Percentiles rank a stretch among this genome's conserved stretches.
Evolutionary conservation across 2,888 invertebrate species (phyloP).

Genomic region (Chrysomela aeneicollis): DNA sequence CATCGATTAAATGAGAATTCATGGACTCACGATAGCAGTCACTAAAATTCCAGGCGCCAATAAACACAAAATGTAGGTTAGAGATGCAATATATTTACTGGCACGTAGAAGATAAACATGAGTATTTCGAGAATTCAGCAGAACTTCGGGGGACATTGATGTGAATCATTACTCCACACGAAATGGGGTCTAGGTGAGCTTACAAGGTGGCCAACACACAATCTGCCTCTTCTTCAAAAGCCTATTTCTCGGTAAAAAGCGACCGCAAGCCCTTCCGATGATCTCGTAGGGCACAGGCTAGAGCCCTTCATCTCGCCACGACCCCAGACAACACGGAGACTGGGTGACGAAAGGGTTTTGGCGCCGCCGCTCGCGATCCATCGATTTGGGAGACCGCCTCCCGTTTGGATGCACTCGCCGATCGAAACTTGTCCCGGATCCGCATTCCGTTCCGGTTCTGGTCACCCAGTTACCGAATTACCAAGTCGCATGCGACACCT

Average conservation of each 20-base stretch:
- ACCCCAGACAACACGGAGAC: constrained; percentile 57
- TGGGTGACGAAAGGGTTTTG: background rate
- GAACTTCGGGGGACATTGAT: background rate
- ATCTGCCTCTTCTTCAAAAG: no score
- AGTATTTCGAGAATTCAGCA: background rate
- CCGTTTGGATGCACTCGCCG: constrained; percentile 23
- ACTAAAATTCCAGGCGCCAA: no score
- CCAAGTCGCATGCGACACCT: background rate
- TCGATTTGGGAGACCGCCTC: constrained; percentile 27
- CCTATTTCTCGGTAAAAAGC: no score
- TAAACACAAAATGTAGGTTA: no score
- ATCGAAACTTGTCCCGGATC: constrained; percentile 33
- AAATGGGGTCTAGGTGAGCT: no score
- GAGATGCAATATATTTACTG: background rate
- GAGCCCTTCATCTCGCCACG: constrained; percentile 46
- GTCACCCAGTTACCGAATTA: background rate
- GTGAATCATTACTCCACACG: no score
- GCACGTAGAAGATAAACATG: background rate
- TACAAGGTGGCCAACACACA: no score
- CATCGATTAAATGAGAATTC: no score
- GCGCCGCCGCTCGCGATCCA: constrained; percentile 33
- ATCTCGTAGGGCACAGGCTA: no score
- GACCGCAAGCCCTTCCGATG: no score
- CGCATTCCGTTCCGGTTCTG: background rate
- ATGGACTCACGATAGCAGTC: no score